These are phyloP conservation scores for Wiebesia pumilae DNA, from an alignment of 1,140 invertebrate species.

Conservation along the genomic window DNA sequence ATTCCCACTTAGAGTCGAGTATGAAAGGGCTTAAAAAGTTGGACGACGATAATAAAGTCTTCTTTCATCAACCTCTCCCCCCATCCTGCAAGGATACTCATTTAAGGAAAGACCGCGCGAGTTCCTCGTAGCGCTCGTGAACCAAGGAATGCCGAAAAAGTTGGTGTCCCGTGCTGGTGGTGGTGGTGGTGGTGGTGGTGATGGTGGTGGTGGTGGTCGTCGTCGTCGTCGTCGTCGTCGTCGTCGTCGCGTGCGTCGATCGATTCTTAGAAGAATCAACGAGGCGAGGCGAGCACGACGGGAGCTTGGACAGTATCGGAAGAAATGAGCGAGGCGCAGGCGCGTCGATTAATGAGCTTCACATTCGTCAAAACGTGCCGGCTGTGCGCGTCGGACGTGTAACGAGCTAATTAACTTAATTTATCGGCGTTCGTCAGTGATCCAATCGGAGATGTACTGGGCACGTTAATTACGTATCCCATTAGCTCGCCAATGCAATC, in stretches of 20 bases:
- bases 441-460: constrained; percentile 64
- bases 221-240: background rate
- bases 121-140: background rate
- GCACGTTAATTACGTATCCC: constrained; percentile 66
- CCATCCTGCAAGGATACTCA: background rate
- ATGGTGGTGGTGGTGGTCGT: background rate
- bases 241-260: background rate
- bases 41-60: background rate
- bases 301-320: background rate
- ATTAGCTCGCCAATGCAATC: constrained; percentile 66
- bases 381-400: constrained; percentile 35
- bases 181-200: too few relatives aligned
- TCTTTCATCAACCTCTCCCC: background rate
- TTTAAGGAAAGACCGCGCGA: background rate
- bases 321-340: constrained; percentile 11
- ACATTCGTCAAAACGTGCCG: constrained; percentile 61
- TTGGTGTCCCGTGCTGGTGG: too few relatives aligned
- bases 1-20: background rate
- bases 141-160: background rate
- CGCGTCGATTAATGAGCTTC: constrained; percentile 60
- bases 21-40: background rate
- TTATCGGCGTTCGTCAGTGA: constrained; percentile 65
- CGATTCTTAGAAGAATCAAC: constrained; percentile 50
- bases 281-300: constrained; percentile 36
- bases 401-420: constrained; percentile 70